Evolutionary conservation across 2,797 vertebrate genomes (phyloP), one percentile per base, ranked within the genome.

Genomic region (Acridotheres tristis): DNA sequence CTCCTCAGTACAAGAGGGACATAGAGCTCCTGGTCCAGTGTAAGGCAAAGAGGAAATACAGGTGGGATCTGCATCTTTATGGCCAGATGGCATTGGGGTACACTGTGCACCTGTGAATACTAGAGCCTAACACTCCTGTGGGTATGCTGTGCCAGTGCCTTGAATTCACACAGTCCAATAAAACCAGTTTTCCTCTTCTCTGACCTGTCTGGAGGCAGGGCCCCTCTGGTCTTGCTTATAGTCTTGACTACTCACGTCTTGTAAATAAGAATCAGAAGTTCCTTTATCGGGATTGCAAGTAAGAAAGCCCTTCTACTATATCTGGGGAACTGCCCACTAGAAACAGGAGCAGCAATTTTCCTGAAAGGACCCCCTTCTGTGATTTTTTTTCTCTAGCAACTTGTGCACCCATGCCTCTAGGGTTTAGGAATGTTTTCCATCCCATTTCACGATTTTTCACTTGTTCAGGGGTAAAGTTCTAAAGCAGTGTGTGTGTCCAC

Each of bases 371-470:
- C 2, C 4, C 3, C 22, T 61, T 61, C 40, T 34, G 7, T 32
- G 18, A 11, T 3, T 42, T 26, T 68, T 68, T 45, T 42, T 20
- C 34, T 13, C n/a, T 42, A 58, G 13, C 16, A 65, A 45, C 15
- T 68, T n/a, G 11, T 19, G 2, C 23, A 67, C 10, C 26, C 5
- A 27, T 48, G 9, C 6, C 13, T 61, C 16, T 27, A 61, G 6
- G 4, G 7, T 5, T 27, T 17, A 27, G 12, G 22, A 71, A 50
- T 0, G 0, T 19, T 54, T 54, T 42, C 22, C 13, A 75, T 29
- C 16, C 18, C 30, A 48, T 32, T 36, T 61, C 42, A 65, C 0
- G 1, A 48, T 34, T 87, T 75, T 77, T 40, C 36, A 30, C 7
- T 27, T 51, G 25, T 25, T 55, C 29, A 36, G n/a, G 26, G 43